phyloP scores from a whole-genome alignment of 2,888 invertebrate genomes.

The Boloria selene region DNA sequence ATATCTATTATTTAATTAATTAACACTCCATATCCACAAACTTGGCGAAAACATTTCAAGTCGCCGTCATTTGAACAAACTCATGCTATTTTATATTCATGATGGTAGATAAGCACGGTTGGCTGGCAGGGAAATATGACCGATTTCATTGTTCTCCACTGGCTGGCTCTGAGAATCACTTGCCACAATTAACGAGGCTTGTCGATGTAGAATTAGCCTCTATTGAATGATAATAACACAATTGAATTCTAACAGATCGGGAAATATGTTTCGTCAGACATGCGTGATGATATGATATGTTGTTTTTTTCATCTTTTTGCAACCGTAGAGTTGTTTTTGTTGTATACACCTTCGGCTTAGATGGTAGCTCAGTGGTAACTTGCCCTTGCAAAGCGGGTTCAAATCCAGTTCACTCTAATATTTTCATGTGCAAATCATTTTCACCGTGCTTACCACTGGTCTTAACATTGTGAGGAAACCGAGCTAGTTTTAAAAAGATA shows the following conservation, averaged over 20 bases:
- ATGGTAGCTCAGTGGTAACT: no score
- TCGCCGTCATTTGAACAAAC: constrained; percentile 72
- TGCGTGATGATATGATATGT: constrained; percentile 27
- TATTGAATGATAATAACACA: constrained; percentile 74
- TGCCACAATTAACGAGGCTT: constrained; percentile 80
- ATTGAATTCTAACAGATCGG: constrained; percentile 59
- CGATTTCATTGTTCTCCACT: constrained; percentile 79
- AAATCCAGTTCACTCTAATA: no score
- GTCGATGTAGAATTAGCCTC: constrained; percentile 79
- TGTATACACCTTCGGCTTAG: not conserved
- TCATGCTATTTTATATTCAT: constrained; percentile 70
- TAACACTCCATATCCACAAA: constrained; percentile 47
- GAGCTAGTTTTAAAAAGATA: no score
- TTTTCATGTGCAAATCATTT: no score
- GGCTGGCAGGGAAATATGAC: constrained; percentile 79
- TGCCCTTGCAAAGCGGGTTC: no score
- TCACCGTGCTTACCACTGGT: no score
- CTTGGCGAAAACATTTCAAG: constrained; percentile 70
- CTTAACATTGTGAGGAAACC: no score
- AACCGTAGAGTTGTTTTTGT: no score
- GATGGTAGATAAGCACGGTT: constrained; percentile 78
- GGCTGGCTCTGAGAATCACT: constrained; percentile 78
- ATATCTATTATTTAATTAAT: constrained; percentile 27
- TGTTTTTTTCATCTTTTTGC: constrained; percentile 13
- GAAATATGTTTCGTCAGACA: constrained; percentile 34